A percentile compares a stretch with the other conserved stretches of the same genome.
These are phyloP conservation scores for Paratilapia polleni DNA, from an alignment of 2,113 vertebrate genomes.

Conservation along the genomic window DNA sequence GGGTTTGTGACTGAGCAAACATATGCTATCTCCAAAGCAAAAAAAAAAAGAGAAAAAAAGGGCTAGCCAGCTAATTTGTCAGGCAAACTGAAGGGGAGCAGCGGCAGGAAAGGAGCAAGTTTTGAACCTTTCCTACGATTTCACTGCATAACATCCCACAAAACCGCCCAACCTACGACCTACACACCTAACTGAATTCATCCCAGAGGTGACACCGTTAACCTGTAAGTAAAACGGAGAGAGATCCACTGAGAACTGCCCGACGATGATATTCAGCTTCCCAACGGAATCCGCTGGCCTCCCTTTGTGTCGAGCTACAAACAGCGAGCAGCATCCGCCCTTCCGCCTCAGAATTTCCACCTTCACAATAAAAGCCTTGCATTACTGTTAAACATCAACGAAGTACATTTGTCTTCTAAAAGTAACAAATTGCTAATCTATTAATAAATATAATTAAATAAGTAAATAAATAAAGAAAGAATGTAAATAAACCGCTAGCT, in stretches of 20 bases:
- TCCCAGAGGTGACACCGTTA: conserved; percentile 48
- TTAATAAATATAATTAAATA: too few species aligned
- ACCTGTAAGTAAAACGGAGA: neutral
- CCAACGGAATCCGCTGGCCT: conserved; percentile 43
- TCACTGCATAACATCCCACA: conserved; percentile 16
- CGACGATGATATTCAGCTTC: conserved; percentile 44
- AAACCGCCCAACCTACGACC: neutral
- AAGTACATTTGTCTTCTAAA: neutral
- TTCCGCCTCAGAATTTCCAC: conserved; percentile 5
- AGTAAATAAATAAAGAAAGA: neutral
- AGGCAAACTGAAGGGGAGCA: conserved; percentile 50
- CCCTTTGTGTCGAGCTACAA: conserved; percentile 36
- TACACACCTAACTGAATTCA: conserved; percentile 50
- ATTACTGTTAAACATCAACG: fast-evolving
- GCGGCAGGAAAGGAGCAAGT: conserved; percentile 33
- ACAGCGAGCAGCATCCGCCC: conserved; percentile 26
- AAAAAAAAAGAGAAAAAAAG: conserved; percentile 7
- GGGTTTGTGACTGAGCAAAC: conserved; percentile 42
- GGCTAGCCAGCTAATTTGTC: conserved; percentile 73
- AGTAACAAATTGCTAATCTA: neutral
- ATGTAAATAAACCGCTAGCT: neutral
- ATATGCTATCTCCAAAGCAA: conserved; percentile 43
- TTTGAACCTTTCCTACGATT: conserved; percentile 5
- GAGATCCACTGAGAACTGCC: conserved; percentile 17
- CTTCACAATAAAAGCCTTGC: conserved; percentile 55